Base-by-base conservation (phyloP, 1,140 invertebrate species). In the Neodiprion pinetum region DNA sequence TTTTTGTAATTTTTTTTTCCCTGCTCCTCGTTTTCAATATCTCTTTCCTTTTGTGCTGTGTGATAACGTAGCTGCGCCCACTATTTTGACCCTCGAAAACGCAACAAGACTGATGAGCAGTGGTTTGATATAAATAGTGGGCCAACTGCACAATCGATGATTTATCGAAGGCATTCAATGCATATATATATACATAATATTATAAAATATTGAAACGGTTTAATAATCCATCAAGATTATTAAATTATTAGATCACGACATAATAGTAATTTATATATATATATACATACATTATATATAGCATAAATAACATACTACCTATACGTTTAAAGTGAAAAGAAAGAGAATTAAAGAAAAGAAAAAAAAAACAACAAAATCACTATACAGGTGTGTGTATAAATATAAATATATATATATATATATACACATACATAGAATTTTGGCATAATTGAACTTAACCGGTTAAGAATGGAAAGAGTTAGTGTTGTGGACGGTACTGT, bases 81-180 rank as follows among this genome's bases (percentile, higher is more conserved):
- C 48, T 67, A 72, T 53, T 70, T 53, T 61, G 69, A 48, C 67
- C 47, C 53, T 28, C 74, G 47, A 48, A 70, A 82, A 82, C 79
- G 81, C 77, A 81, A 82, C 77, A 82, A 82, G 80, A 82, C 81
- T 82, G 81, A 82, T 72, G 28, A 40, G 28, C 28, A 40, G 28
- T 40, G 28, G 28, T 40, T 40, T 40, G 28, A 40, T 40, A 40
- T 40, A 40, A 40, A 40, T 40, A 40, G 76, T 68, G 75, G 74
- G 66, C 68, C 68, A 71, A 74, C 73, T 75, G 75, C 72, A 61
- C 53, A 61, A 61, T 17, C 53, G 53, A 61, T 61, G 11, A 17
- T 61, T 61, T 61, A 61, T 14, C 47, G 50, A 49, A 68, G 48
- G 67, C 50, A 68, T 50, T 10, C 73, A 67, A 75, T 75, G 50